Evolutionary conservation across 2,797 vertebrate species (phyloP).

Genomic region (Strix occidentalis): DNA sequence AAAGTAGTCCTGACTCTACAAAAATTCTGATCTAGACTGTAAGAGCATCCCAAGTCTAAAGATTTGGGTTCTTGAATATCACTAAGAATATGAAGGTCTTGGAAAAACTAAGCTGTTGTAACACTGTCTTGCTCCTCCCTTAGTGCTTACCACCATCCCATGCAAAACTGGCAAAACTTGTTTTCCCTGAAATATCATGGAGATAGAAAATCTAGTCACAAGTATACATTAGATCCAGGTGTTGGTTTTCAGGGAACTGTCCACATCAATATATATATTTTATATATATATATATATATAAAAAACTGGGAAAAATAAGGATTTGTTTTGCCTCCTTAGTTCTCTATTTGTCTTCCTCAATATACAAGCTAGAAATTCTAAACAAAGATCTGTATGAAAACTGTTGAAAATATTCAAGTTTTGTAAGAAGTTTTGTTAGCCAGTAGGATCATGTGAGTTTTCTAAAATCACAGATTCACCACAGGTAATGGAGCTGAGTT

Average conservation of each 20-base stretch:
- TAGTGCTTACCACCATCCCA: background rate
- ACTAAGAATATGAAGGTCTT: background rate
- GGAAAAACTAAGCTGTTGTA: background rate
- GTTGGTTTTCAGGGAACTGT: background rate
- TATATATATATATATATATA: background rate
- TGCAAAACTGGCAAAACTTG: background rate
- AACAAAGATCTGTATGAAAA: background rate
- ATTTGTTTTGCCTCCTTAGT: background rate
- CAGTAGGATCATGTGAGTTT: background rate
- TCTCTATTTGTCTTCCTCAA: background rate
- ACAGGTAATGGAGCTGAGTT: background rate
- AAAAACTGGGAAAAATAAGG: background rate
- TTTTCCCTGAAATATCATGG: background rate
- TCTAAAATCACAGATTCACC: background rate
- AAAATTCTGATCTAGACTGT: background rate
- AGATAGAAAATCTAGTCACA: background rate
- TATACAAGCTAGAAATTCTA: background rate
- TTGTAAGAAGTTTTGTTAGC: fast-evolving
- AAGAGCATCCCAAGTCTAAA: background rate
- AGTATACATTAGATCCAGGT: background rate
- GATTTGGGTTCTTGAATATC: background rate
- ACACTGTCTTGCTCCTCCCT: background rate
- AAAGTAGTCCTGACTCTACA: background rate
- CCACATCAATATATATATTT: background rate
- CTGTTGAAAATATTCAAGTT: background rate